phyloP scores from a whole-genome alignment of 2,888 invertebrate species.

The Drosophila austrosaltans region DNA sequence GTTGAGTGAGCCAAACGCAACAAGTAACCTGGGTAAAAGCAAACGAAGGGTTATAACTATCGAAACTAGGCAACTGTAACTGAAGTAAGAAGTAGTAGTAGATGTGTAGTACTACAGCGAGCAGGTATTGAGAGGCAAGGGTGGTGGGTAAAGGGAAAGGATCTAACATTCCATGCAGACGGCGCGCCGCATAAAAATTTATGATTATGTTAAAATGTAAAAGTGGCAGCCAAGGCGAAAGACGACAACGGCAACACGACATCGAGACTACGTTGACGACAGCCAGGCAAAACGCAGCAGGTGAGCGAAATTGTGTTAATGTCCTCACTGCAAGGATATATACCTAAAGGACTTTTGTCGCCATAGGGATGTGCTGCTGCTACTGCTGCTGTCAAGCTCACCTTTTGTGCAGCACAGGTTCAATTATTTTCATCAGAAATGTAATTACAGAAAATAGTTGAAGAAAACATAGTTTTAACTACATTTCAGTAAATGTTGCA shows the following conservation, averaged over 20 bases:
- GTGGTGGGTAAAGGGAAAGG: too few species aligned
- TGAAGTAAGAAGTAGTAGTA: constrained; percentile 3
- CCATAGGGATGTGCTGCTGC: background rate
- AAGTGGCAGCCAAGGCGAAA: constrained; percentile 61
- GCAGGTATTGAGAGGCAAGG: background rate
- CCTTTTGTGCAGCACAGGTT: background rate
- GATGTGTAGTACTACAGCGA: background rate
- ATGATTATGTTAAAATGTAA: constrained; percentile 79
- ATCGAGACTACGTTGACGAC: constrained; percentile 5
- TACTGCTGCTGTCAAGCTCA: background rate
- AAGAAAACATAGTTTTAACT: background rate
- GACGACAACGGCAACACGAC: background rate
- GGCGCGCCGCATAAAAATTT: constrained; percentile 78
- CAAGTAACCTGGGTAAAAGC: constrained; percentile 50
- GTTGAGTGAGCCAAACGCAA: constrained; percentile 63
- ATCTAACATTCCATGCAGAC: constrained; percentile 61
- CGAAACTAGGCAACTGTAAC: constrained; percentile 59
- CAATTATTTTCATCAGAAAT: background rate
- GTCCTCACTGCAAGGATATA: constrained; percentile 41
- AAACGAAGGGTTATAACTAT: constrained; percentile 52
- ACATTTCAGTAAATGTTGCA: too few species aligned
- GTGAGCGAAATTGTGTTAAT: constrained; percentile 76
- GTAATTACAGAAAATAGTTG: background rate
- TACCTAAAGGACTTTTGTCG: constrained; percentile 1
- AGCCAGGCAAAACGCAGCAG: constrained; percentile 54